These are phyloP conservation scores for Cheilosia urbana DNA, from an alignment of 2,888 invertebrate genomes.

Conservation along the genomic window DNA sequence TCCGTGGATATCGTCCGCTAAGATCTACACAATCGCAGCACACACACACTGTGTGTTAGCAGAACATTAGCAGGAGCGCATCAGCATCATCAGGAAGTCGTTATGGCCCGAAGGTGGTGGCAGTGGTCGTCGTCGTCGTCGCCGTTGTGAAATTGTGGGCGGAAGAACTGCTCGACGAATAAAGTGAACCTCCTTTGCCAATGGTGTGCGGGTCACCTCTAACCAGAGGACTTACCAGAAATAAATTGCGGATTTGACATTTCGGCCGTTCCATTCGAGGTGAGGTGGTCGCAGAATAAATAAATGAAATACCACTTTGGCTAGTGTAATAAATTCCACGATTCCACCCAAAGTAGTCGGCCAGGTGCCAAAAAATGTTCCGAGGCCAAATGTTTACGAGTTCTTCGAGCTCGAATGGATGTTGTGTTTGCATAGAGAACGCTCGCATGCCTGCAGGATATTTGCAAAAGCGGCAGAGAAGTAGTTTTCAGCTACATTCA, in stretches of 20 bases:
- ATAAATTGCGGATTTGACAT: slow-evolving; percentile 71
- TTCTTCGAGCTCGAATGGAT: slow-evolving; percentile 3
- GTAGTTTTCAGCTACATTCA: slow-evolving; percentile 62
- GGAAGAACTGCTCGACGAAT: slow-evolving; percentile 5
- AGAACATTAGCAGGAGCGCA: slow-evolving; percentile 73
- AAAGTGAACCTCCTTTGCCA: slow-evolving; percentile 18
- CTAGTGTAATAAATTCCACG: slow-evolving; percentile 63
- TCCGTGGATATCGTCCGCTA: slow-evolving; percentile 59
- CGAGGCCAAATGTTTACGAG: slow-evolving; percentile 62
- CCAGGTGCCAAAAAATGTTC: slow-evolving; percentile 73
- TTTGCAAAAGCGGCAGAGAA: slow-evolving; percentile 63
- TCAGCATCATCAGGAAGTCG: slow-evolving; percentile 75
- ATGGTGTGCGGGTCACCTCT: slow-evolving; percentile 50
- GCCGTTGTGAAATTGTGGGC: slow-evolving; percentile 37
- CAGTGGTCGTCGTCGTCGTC: not conserved
- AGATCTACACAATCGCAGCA: slow-evolving; percentile 65
- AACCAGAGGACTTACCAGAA: slow-evolving; percentile 47
- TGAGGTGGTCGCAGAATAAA: slow-evolving; percentile 57
- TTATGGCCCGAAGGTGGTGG: slow-evolving; percentile 68
- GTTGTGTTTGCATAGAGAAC: slow-evolving; percentile 66
- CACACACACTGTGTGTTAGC: slow-evolving; percentile 59
- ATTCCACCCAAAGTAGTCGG: slow-evolving; percentile 53
- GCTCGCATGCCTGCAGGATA: slow-evolving; percentile 72
- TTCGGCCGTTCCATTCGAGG: slow-evolving; percentile 10
- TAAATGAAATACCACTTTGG: slow-evolving; percentile 44